Percentiles rank a stretch among this genome's conserved stretches.
Evolutionary conservation across 2,797 vertebrate genomes (phyloP).

Genomic region (Florisuga fusca): DNA sequence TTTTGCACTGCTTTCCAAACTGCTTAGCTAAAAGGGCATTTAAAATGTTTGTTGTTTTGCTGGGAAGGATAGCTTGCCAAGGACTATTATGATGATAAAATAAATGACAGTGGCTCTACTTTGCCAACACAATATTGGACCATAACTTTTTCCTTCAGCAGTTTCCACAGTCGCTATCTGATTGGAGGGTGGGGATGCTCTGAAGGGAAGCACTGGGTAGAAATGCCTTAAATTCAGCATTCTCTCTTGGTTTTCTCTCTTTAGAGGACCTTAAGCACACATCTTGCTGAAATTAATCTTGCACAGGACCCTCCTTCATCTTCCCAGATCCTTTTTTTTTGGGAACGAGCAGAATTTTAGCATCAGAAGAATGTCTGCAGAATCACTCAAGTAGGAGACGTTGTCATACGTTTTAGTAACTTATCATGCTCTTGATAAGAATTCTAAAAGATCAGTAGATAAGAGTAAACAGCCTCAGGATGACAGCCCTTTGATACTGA

Average conservation of each 20-base stretch:
- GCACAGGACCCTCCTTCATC: neutral
- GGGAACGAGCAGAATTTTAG: neutral
- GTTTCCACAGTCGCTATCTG: neutral
- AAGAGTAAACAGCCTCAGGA: conserved; percentile 32
- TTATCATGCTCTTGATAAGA: conserved; percentile 36
- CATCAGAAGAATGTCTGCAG: neutral
- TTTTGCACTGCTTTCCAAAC: conserved; percentile 19
- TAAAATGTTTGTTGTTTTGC: conserved; percentile 32
- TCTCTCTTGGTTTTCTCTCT: neutral
- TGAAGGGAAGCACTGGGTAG: neutral
- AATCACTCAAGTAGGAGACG: conserved; percentile 43
- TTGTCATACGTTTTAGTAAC: conserved; percentile 55
- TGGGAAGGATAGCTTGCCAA: conserved; percentile 48
- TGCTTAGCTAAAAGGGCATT: conserved; percentile 42
- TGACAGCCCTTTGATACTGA: neutral
- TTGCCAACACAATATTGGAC: conserved; percentile 39
- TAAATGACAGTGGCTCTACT: conserved; percentile 13
- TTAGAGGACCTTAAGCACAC: neutral
- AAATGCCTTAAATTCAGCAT: neutral
- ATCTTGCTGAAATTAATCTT: neutral
- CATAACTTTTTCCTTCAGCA: conserved; percentile 26
- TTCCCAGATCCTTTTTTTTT: neutral
- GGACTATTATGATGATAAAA: conserved; percentile 46
- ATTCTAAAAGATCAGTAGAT: conserved; percentile 28
- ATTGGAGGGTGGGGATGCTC: neutral